Evolutionary conservation across 2,797 vertebrate genomes (phyloP).

Genomic region (Crotalus adamanteus): DNA sequence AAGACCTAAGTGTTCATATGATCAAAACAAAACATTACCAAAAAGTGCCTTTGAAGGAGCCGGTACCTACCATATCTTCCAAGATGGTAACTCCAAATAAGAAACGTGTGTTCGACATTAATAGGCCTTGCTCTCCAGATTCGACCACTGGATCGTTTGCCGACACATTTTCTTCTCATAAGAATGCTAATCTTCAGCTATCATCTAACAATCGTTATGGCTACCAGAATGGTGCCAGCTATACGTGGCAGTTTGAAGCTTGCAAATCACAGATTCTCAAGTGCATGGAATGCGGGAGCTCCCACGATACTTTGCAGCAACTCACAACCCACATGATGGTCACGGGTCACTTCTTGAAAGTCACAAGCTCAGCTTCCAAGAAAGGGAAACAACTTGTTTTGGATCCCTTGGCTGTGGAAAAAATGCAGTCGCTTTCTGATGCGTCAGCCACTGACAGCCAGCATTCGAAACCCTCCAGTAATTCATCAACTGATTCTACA

Average conservation of each 20-base stretch:
- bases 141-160: constrained; percentile 89
- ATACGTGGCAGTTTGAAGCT: constrained; percentile 99
- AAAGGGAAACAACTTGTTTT: constrained; percentile 97
- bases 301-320: constrained; percentile 95
- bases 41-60: constrained; percentile 99
- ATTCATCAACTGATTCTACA: constrained; percentile 75
- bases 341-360: constrained; percentile 97
- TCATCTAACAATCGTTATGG: constrained; percentile 92
- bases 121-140: constrained; percentile 93
- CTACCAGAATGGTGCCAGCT: constrained; percentile 97
- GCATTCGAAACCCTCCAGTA: constrained; percentile 74
- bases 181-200: constrained; percentile 75
- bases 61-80: constrained; percentile 90
- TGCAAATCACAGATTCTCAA: constrained; percentile 99
- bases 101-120: constrained; percentile 91
- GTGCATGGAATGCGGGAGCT: constrained; percentile 99
- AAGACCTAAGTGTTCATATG: constrained; percentile 98
- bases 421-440: constrained; percentile 91
- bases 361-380: constrained; percentile 97
- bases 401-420: constrained; percentile 94
- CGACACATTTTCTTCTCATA: constrained; percentile 83
- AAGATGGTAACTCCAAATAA: constrained; percentile 92
- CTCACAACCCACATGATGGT: constrained; percentile 99
- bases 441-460: constrained; percentile 75
- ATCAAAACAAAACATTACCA: constrained; percentile 99